Conservation (phyloP, 2,888 invertebrate genomes). For the Hoplodrina ambigua region DNA sequence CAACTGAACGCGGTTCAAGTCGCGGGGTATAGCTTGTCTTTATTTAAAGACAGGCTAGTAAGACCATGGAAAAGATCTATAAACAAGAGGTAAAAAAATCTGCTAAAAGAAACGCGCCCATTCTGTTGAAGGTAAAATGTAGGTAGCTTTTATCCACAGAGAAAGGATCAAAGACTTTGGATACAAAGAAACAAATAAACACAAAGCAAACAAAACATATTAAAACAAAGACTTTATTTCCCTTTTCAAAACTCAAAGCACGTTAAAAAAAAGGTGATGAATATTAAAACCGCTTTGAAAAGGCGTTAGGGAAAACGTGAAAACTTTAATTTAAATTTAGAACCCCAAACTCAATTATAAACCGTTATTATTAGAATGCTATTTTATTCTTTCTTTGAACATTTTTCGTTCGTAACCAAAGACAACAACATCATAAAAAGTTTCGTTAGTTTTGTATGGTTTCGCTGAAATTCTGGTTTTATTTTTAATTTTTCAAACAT, state of each 20-base stretch:
- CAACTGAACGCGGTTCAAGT: no score
- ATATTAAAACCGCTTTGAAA: slow-evolving; percentile 4
- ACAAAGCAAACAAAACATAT: neutral
- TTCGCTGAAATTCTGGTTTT: neutral
- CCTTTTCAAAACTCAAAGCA: neutral
- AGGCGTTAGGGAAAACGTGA: neutral
- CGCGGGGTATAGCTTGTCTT: no score
- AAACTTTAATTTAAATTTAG: no score
- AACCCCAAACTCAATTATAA: slow-evolving; percentile 13
- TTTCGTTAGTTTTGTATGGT: neutral
- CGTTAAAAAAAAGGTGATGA: slow-evolving; percentile 1
- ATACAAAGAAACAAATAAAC: neutral
- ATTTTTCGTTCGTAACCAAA: slow-evolving; percentile 12
- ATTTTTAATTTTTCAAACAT: slow-evolving; percentile 11
- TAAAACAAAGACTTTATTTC: neutral
- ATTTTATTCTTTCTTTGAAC: neutral
- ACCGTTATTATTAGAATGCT: slow-evolving; percentile 9
- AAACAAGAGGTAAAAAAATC: neutral
- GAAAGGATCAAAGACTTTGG: slow-evolving; percentile 10
- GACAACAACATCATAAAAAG: slow-evolving; percentile 14
- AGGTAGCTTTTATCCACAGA: neutral
- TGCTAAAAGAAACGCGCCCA: no score
- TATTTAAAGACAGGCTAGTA: neutral
- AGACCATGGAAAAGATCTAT: neutral
- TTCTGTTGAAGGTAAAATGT: neutral